Base-by-base conservation (phyloP, 2,888 invertebrate genomes). In the Buathra laborator region DNA sequence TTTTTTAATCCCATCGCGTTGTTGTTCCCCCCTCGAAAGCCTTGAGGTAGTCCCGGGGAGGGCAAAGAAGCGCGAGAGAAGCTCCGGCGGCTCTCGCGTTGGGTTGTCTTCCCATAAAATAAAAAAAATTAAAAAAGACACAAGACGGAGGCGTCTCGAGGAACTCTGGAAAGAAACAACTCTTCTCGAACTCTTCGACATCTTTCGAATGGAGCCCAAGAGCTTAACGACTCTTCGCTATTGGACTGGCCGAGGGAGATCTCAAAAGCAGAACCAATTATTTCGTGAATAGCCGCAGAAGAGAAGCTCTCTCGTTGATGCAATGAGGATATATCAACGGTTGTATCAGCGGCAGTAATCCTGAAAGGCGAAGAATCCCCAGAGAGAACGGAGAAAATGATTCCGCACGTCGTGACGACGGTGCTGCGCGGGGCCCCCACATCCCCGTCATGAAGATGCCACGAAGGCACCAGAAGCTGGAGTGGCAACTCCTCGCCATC, bases 261-360 rank as follows among this genome's bases (percentile, higher is more conserved):
- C 56, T 46, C 48, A 67, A 71, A 83, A 84, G 66, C 46, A 72
- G 70, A 71, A 71, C 71, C 71, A 80, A 84, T 84, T 67, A 84
- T 80, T 71, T 29, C 24, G 44, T 51, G 64, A 70, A 76, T 79
- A 70, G 75, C 75, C 51, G 53, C 68, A 24, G 12, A 24, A 16
- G 43, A 16, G 75, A 51, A 62, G 67, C 64, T 37, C 37, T 37
- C 37, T 59, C 24, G 56, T 67, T 19, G 62, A 29, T 24, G 68
- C 16, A 19, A 6, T 46, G 64, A 44, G 53, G 53, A 66, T 62
- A 62, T 80, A 76, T 76, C 64, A 75, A 44, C 19, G 75, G 16
- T 48, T 37, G 51, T 71, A 75, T 51, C 48, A 12, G 70, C 48
- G 32, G 37, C 66, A 72, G 62, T 62, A 71, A 71, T 77, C 59